phyloP scores from a whole-genome alignment of 2,797 vertebrate genomes.

The Neomorphus geoffroyi region DNA sequence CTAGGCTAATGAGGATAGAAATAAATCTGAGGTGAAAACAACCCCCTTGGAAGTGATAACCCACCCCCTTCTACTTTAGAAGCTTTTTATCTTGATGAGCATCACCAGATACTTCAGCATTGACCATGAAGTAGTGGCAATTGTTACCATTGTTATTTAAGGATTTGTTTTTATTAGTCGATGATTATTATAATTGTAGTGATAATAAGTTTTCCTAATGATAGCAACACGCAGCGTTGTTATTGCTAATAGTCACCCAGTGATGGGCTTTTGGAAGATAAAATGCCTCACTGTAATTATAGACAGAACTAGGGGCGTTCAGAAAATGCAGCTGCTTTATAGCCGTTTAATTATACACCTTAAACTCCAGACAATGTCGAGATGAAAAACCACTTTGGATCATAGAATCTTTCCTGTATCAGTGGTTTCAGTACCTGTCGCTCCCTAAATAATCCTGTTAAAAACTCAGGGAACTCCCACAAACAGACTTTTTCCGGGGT shows the following conservation, averaged over 20 bases:
- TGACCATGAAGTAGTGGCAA: neutral
- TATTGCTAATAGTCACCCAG: neutral
- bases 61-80: neutral
- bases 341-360: neutral
- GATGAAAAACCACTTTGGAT: neutral
- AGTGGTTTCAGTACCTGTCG: neutral
- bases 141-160: neutral
- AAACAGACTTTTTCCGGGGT: neutral
- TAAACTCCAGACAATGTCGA: neutral
- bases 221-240: neutral
- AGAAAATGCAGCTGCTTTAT: neutral
- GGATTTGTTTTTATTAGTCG: neutral
- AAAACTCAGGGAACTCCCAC: neutral
- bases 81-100: neutral
- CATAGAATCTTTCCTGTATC: neutral
- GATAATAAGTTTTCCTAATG: neutral
- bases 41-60: neutral
- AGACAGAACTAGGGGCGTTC: neutral
- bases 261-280: neutral
- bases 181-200: neutral
- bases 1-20: neutral
- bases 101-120: neutral
- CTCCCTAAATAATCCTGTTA: neutral
- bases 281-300: neutral
- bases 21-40: neutral